phyloP scores from a whole-genome alignment of 2,888 invertebrate species.

The Dynastes grantii region DNA sequence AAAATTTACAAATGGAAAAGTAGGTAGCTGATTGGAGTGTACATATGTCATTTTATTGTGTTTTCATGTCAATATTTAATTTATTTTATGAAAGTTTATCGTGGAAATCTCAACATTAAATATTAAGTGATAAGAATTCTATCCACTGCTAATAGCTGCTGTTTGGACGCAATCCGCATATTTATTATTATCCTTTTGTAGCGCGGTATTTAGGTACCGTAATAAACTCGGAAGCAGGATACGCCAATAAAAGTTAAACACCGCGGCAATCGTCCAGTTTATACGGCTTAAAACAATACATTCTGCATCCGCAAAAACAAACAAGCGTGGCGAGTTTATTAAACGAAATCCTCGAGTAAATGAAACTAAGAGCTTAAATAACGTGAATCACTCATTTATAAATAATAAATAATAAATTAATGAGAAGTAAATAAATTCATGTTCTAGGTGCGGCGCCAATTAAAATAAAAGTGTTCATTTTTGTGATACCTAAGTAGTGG shows the following conservation, averaged over 20 bases:
- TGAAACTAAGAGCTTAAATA: neutral
- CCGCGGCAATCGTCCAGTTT: slow-evolving; percentile 13
- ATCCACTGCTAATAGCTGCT: too few species aligned
- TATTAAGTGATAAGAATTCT: too few species aligned
- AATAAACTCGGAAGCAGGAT: slow-evolving; percentile 50
- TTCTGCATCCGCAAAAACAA: slow-evolving; percentile 10
- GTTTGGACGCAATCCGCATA: neutral
- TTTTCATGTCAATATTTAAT: too few species aligned
- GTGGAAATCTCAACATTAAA: too few species aligned
- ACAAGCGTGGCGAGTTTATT: neutral
- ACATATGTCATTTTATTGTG: too few species aligned
- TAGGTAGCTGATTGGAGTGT: too few species aligned
- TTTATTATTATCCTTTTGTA: slow-evolving; percentile 9
- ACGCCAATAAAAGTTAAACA: slow-evolving; percentile 49
- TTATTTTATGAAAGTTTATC: too few species aligned
- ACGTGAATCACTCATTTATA: neutral
- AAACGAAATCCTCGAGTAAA: neutral
- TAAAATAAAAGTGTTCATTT: slow-evolving; percentile 44
- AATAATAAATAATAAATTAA: too few species aligned
- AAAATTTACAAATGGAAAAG: too few species aligned
- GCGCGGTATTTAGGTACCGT: neutral
- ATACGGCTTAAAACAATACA: slow-evolving; percentile 27
- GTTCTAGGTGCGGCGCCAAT: slow-evolving; percentile 34
- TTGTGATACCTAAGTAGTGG: slow-evolving; percentile 42
- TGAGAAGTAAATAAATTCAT: neutral